Conservation (phyloP, 2,888 invertebrate species). For the Agrotis clavis region DNA sequence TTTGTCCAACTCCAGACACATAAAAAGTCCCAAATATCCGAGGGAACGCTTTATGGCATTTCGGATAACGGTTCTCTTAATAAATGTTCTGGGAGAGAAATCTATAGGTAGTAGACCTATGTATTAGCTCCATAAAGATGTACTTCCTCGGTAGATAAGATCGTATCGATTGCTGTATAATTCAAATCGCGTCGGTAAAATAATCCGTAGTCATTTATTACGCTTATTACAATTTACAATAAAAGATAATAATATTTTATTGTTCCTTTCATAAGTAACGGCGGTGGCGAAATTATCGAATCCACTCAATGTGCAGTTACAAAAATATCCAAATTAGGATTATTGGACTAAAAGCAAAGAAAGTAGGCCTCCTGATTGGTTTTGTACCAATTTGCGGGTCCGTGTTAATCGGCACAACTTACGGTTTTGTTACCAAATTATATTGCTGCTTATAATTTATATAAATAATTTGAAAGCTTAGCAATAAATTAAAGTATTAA, state of each 20-base stretch:
- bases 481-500: constrained; percentile 10
- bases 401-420: constrained; percentile 33
- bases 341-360: constrained; percentile 54
- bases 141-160: constrained; percentile 23
- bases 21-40: constrained; percentile 82
- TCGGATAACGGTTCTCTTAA: constrained; percentile 77
- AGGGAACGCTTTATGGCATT: constrained; percentile 77
- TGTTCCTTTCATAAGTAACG: constrained; percentile 31
- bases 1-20: constrained; percentile 86
- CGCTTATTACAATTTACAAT: constrained; percentile 41
- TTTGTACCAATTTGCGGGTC: constrained; percentile 40
- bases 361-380: constrained; percentile 55
- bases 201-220: constrained; percentile 38
- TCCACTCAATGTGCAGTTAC: constrained; percentile 36
- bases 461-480: constrained; percentile 13
- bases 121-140: constrained; percentile 13
- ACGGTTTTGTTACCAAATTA: constrained; percentile 36
- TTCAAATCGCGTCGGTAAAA: constrained; percentile 22
- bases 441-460: constrained; percentile 17
- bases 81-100: constrained; percentile 54
- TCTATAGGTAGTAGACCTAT: constrained; percentile 21
- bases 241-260: constrained; percentile 53
- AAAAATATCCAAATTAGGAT: constrained; percentile 46
- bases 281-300: constrained; percentile 43
- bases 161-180: constrained; percentile 28